Evolutionary conservation across 2,797 vertebrate species (phyloP), one percentile per base, ranked within the genome.

Genomic region (Gymnoscopelus microlampas): DNA sequence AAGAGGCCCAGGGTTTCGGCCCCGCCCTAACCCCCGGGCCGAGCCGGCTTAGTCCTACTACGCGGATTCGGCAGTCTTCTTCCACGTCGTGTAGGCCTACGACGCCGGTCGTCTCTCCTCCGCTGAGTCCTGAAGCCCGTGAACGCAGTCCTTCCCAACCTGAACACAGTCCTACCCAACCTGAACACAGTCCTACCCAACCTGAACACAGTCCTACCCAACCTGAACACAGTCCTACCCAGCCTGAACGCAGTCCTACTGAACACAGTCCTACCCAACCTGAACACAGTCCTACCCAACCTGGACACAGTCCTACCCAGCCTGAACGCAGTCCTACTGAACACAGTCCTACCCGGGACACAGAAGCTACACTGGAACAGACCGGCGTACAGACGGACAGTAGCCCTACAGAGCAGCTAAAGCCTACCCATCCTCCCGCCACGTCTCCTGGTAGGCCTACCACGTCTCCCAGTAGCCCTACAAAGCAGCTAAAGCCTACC

Each of bases 361-460:
- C 7, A n/a, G 47, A 51, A 63, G 53, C 61, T 68, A 83, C 83
- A 76, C 85, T 86, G 82, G 83, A 89, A 71, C 73, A 78, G 56
- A 60, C 74, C 72, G 76, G 60, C 29, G 3, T 9, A 69, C 70
- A n/a, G n/a, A n/a, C 60, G 32, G 5, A 7, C 55, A 78, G 44
- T 66, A 63, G 19, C 62, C 60, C 64, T 7, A n/a, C 12, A 1
- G 12, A 3, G 14, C 50, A 13, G 13, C 14, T 51, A n/a, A 13
- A 1, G 12, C 14, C 50, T 51, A 5, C 50, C 3, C 0, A n/a
- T 2, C 50, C 50, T 51, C n/a, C n/a, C n/a, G 14, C 50, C n/a
- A n/a, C 12, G 1, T 15, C 50, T 13, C 50, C 50, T 51, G 2
- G 12, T 13, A 51, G 13, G 12, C 3, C 13, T 51, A 51, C 50